Evolutionary conservation across 2,888 invertebrate species (phyloP), one percentile per base, ranked within the genome.

Genomic region (Drosophila suboccidentalis): DNA sequence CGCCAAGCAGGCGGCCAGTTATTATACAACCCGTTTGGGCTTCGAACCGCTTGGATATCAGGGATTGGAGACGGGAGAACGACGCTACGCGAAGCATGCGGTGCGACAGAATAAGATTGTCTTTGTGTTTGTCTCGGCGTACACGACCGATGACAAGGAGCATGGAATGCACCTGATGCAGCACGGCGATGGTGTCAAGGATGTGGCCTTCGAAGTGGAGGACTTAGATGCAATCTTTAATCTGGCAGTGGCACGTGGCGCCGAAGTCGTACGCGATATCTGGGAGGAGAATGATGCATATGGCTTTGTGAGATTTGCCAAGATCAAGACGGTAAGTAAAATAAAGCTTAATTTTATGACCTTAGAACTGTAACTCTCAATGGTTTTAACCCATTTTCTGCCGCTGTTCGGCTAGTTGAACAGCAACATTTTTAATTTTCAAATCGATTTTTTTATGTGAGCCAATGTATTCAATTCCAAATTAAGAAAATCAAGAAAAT

Each of bases 1-100:
- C 94, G 99, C 99, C 10, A 99, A 99, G 93, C 99, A 99, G 97
- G 98, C 99, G 9, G 98, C 99, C 39, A 96, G 96, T 86, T 98
- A 96, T 93, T 99, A 98, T 93, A 96, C 97, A 72, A 95, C 97
- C 1, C 94, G 98, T 63, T 94, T 99, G 92, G 99, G 99, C 38
- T 99, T 99, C 92, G 95, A 98, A 91, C 97, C 97, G 1, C 93
- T 97, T 74, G 98, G 97, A 4, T 99, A 98, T 93, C 96, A 96
- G 91, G 99, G 99, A 22, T 94, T 99, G 82, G 99, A 99, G 94
- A 99, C 99, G 1, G 98, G 98, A 67, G 96, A 95, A 68, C 94
- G 99, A 83, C 93, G 96, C 90, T 95, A 95, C 60, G 97, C 97
- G 3, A 94, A 96, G 11, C 97, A 99, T 93, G 99, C 95, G 38